Percentiles rank a stretch among this genome's conserved stretches.
Conservation (phyloP, 30 jellyfish, hydroid and myxozoan species). For the Pseudorhiza aurosa region DNA sequence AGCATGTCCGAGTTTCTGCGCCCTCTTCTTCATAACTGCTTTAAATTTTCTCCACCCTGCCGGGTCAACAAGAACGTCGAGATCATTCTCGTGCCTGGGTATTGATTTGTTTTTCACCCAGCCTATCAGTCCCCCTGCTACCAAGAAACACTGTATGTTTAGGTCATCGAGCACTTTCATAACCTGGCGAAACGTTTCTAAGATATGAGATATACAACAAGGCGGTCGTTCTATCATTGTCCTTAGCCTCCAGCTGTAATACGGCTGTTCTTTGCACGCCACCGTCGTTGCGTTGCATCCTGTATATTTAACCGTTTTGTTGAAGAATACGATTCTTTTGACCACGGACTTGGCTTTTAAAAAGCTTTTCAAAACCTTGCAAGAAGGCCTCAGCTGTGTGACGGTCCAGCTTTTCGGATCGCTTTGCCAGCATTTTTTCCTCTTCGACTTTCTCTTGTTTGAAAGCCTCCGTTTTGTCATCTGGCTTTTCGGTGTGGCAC, state of each 20-base stretch:
- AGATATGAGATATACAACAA: conserved; percentile 53
- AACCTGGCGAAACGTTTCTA: conserved; percentile 43
- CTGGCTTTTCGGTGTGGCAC: too few species aligned
- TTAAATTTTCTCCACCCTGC: conserved; percentile 25
- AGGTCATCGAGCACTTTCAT: not conserved
- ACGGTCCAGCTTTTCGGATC: conserved; percentile 36
- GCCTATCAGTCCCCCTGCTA: conserved; percentile 66
- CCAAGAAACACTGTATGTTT: conserved; percentile 12
- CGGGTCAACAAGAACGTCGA: conserved; percentile 38
- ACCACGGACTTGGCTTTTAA: conserved; percentile 1
- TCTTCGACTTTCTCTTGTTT: too few species aligned
- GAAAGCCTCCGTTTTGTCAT: too few species aligned
- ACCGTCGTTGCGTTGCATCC: conserved; percentile 37
- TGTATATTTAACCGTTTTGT: conserved; percentile 31
- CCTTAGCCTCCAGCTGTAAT: conserved; percentile 5
- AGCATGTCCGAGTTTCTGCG: not conserved
- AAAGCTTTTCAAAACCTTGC: not conserved
- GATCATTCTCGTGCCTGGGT: conserved; percentile 56
- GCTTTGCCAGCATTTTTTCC: conserved; percentile 16
- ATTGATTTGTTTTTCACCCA: conserved; percentile 33
- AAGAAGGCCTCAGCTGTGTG: not conserved
- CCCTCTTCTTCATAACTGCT: not conserved
- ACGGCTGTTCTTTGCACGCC: conserved; percentile 57
- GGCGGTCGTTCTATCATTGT: conserved; percentile 63
- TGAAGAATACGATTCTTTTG: conserved; percentile 30